These are phyloP conservation scores for Nomada hirtipes DNA, from an alignment of 2,888 invertebrate species.

Conservation along the genomic window DNA sequence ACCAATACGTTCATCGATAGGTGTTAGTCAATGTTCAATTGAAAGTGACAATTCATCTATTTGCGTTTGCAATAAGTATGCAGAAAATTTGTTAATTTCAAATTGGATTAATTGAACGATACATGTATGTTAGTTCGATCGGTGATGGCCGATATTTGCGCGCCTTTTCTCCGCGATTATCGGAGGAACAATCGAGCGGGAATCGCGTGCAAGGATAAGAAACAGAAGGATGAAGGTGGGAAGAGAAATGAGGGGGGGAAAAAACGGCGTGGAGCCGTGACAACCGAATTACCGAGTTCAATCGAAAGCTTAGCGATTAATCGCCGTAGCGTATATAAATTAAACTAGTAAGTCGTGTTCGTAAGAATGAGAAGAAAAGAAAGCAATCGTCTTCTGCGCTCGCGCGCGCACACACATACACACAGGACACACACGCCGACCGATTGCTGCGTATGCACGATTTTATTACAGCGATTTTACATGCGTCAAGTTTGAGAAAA, in stretches of 20 bases:
- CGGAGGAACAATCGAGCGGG: neutral
- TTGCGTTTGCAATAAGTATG: too few relatives aligned
- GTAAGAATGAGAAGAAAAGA: slow-evolving; percentile 24
- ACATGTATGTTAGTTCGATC: too few relatives aligned
- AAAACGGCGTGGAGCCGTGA: slow-evolving; percentile 31
- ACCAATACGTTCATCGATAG: too few relatives aligned
- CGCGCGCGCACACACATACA: neutral
- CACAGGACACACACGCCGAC: slow-evolving; percentile 6
- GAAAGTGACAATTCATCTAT: too few relatives aligned
- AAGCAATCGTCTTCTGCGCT: slow-evolving; percentile 34
- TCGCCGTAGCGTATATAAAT: slow-evolving; percentile 51
- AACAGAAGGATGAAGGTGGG: neutral
- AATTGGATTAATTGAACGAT: too few relatives aligned
- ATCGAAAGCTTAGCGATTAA: slow-evolving; percentile 51
- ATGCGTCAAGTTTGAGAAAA: slow-evolving; percentile 10
- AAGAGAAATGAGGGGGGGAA: neutral
- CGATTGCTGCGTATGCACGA: slow-evolving; percentile 37
- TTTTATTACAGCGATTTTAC: slow-evolving; percentile 42
- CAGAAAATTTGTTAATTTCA: too few relatives aligned
- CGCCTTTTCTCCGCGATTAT: neutral
- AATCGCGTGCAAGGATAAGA: neutral
- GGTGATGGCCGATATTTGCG: too few relatives aligned
- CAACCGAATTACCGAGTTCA: slow-evolving; percentile 58
- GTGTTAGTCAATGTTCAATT: too few relatives aligned
- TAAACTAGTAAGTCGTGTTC: slow-evolving; percentile 39